phyloP scores from a whole-genome alignment of 2,797 vertebrate genomes.

The Gambelia wislizenii region DNA sequence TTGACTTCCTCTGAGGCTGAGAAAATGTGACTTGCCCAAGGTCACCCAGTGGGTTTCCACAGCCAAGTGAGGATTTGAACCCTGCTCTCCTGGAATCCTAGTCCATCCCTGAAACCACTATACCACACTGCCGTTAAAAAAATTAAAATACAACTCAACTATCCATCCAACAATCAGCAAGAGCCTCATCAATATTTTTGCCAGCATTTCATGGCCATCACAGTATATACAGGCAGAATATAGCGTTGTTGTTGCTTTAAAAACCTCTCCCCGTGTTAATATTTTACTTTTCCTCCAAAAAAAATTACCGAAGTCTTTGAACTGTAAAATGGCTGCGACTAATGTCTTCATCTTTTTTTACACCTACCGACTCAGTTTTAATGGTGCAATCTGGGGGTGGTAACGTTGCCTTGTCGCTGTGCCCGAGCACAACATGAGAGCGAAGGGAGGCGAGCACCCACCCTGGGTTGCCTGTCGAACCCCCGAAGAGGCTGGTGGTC shows the following conservation, averaged over 20 bases:
- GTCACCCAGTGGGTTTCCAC: no score
- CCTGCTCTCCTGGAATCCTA: no score
- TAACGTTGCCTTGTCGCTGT: background rate
- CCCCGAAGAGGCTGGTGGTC: background rate
- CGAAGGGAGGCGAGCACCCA: background rate
- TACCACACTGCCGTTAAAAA: background rate
- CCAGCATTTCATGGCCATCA: background rate
- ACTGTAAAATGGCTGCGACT: background rate
- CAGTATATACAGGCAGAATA: background rate
- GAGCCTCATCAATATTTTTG: background rate
- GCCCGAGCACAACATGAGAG: background rate
- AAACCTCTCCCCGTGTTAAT: background rate
- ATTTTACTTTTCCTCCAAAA: constrained; percentile 1
- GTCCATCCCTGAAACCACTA: background rate
- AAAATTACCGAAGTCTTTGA: background rate
- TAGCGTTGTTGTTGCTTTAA: no score
- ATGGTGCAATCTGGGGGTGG: background rate
- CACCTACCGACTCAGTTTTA: background rate
- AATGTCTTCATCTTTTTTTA: background rate
- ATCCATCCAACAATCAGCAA: background rate
- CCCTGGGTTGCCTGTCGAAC: background rate
- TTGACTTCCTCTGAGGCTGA: no score
- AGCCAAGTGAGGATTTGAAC: no score
- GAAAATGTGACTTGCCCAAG: no score
- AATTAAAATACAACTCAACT: background rate